Conservation (phyloP, 1,140 invertebrate genomes). For the Euwallacea fornicatus region DNA sequence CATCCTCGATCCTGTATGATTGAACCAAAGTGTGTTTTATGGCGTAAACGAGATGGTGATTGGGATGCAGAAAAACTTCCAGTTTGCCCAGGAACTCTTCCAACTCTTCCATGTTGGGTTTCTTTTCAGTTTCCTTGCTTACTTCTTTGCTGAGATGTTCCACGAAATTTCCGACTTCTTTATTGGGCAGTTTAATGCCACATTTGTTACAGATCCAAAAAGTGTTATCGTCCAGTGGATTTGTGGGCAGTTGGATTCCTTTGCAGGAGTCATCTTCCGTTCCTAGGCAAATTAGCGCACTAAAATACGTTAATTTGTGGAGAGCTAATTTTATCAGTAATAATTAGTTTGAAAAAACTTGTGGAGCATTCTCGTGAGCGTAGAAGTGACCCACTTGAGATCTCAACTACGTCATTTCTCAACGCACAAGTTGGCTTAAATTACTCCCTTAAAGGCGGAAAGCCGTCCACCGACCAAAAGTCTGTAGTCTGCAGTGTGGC, state of each 20-base stretch:
- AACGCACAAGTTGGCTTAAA: no score
- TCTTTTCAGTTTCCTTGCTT: slow-evolving; percentile 58
- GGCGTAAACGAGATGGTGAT: slow-evolving; percentile 66
- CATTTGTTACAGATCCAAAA: slow-evolving; percentile 67
- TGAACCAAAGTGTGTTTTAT: slow-evolving; percentile 67
- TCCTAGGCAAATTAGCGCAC: slow-evolving; percentile 64
- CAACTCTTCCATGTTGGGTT: slow-evolving; percentile 54
- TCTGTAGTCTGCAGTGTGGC: no score
- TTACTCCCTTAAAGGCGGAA: no score
- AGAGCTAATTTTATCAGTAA: background rate
- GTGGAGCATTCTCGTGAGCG: no score
- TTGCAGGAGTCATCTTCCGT: slow-evolving; percentile 49
- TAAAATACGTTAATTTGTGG: slow-evolving; percentile 7
- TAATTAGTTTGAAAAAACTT: background rate
- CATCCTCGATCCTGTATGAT: slow-evolving; percentile 61
- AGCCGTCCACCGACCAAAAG: no score
- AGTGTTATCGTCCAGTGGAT: slow-evolving; percentile 62
- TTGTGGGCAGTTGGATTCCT: slow-evolving; percentile 59
- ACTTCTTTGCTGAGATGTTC: slow-evolving; percentile 64
- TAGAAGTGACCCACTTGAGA: background rate
- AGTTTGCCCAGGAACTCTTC: slow-evolving; percentile 67
- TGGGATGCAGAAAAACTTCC: slow-evolving; percentile 66
- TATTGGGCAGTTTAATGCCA: slow-evolving; percentile 57
- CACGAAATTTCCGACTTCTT: slow-evolving; percentile 62
- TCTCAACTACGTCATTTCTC: no score